Base-by-base conservation (phyloP, 2,113 vertebrate genomes). In the Raja brachyura region DNA sequence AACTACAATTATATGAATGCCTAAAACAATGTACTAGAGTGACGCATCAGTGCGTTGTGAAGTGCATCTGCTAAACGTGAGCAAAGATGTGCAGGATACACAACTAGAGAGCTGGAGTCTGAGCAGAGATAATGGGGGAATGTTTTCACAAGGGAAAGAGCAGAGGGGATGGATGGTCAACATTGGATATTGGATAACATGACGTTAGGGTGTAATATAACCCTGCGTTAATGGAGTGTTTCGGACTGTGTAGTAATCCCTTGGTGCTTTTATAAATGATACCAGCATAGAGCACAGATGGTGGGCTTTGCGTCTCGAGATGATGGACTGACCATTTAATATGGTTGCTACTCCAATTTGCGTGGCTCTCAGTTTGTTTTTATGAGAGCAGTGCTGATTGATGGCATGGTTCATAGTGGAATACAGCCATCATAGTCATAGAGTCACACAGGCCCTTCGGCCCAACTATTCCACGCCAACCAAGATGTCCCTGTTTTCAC, bases 191-290 rank as follows among this genome's bases (percentile, higher is more conserved):
- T 18, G 14, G 16, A 79, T 79, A 48, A 16, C 77, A 18, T 48
- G 31, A 16, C 6, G 77, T 20, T 18, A 79, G 77, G 77, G 31
- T 39, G 77, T 79, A 79, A 79, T 39, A 39, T 79, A 79, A 79
- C 39, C 14, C 39, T 48, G 39, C 4, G 39, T 79, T 79, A 16
- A 31, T 33, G 48, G 33, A 6, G 16, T 79, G 13, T 79, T 18
- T 16, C 77, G 39, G 20, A 20, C 33, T 33, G 39, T 20, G 31
- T 7, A 33, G 11, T 48, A 16, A 48, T 48, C 77, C 33, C 14
- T 79, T 16, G 18, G 33, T 79, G 77, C 39, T 79, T 79, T 79
- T 79, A 79, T 79, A 79, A 79, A 31, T 77, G n/a, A 48, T 79
- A 79, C 77, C 33, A 39, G 77, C 75, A 77, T 11, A 31, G 11